A percentile compares a stretch with the other conserved stretches of the same genome.
Conservation (phyloP, 2,888 invertebrate genomes). For the Clepsis dumicolana region DNA sequence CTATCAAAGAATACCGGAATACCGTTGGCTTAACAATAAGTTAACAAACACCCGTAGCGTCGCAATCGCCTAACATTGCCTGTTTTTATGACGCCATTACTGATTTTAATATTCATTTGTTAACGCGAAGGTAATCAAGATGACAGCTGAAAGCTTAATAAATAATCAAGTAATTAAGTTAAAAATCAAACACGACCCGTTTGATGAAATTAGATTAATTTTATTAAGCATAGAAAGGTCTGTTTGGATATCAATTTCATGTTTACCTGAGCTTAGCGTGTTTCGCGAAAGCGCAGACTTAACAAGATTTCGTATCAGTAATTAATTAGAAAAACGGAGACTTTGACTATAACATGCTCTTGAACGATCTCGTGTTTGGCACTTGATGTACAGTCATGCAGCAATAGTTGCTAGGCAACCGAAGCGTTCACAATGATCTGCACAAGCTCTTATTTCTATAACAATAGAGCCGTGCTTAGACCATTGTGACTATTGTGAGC, state of each 20-base stretch:
- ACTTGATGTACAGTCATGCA: background rate
- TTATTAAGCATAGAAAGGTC: slow-evolving; percentile 13
- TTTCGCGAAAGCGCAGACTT: background rate
- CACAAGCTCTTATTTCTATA: too few species aligned
- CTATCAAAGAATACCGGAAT: slow-evolving; percentile 6
- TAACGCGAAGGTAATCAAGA: background rate
- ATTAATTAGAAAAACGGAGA: background rate
- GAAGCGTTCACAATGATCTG: too few species aligned
- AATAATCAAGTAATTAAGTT: slow-evolving; percentile 24
- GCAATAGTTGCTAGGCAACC: too few species aligned
- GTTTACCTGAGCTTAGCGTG: background rate
- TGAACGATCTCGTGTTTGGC: background rate
- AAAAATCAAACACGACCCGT: slow-evolving; percentile 20
- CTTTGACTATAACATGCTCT: background rate
- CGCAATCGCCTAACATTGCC: background rate
- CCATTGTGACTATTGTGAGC: too few species aligned
- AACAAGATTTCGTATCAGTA: background rate
- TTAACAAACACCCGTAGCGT: slow-evolving; percentile 3
- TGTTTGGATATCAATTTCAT: slow-evolving; percentile 14
- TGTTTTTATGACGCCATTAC: slow-evolving; percentile 3
- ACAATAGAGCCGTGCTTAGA: too few species aligned
- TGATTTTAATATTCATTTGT: slow-evolving; percentile 1
- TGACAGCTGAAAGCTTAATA: background rate
- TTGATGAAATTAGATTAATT: slow-evolving; percentile 18
- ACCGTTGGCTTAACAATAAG: slow-evolving; percentile 1